Conservation (phyloP, 2,888 invertebrate species). For the Galeopsomyia nigrocyanea region DNA sequence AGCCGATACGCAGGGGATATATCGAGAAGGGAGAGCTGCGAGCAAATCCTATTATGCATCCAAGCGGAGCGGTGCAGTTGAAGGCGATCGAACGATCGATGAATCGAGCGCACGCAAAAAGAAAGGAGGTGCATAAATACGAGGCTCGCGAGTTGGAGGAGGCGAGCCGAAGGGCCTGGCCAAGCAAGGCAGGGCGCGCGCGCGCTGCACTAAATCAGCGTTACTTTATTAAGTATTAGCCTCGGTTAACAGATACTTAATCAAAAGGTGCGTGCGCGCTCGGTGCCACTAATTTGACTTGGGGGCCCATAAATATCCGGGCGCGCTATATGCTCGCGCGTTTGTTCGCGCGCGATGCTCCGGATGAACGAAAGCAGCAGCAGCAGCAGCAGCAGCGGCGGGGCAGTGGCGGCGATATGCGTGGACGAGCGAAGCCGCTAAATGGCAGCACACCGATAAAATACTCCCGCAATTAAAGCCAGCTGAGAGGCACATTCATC, state of each 20-base stretch:
- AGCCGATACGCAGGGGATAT: conserved; percentile 11
- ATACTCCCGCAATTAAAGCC: conserved; percentile 67
- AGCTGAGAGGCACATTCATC: conserved; percentile 62
- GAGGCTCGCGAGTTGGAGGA: conserved; percentile 68
- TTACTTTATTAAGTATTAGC: conserved; percentile 70
- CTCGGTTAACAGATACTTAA: conserved; percentile 70
- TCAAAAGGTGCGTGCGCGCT: conserved; percentile 67
- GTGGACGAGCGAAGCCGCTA: conserved; percentile 58
- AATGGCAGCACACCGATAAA: conserved; percentile 65
- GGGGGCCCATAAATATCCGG: conserved; percentile 69
- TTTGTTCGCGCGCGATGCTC: conserved; percentile 25
- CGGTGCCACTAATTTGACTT: conserved; percentile 70
- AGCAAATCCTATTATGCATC: conserved; percentile 46
- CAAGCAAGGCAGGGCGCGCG: conserved; percentile 24
- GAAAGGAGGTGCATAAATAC: conserved; percentile 62
- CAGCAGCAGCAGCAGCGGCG: conserved; percentile 45
- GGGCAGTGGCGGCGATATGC: conserved; percentile 44
- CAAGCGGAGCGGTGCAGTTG: conserved; percentile 11
- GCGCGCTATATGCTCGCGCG: neutral
- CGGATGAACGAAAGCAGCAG: conserved; percentile 38
- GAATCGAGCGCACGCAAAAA: conserved; percentile 36
- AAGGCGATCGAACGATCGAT: conserved; percentile 34
- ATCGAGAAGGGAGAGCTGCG: conserved; percentile 27
- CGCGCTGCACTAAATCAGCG: conserved; percentile 66
- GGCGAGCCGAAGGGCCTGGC: conserved; percentile 58